These are phyloP conservation scores for Temnothorax curvispinosus DNA, from an alignment of 1,140 invertebrate species.

Conservation along the genomic window DNA sequence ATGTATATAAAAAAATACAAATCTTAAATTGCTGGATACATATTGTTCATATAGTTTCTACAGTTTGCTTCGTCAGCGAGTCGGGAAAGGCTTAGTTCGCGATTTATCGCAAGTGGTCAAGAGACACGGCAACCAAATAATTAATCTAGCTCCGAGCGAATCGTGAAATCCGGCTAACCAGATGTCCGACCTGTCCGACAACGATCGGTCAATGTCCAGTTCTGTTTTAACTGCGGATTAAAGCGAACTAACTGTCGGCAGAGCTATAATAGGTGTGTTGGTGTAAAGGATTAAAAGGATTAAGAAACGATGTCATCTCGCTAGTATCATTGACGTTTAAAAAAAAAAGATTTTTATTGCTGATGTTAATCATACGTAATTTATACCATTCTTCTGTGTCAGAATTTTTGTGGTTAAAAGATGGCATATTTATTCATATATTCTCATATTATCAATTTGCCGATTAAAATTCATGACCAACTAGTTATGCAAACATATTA, in stretches of 20 bases:
- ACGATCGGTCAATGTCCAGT: constrained; percentile 80
- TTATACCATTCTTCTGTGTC: neutral
- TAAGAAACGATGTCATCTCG: constrained; percentile 46
- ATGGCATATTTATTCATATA: neutral
- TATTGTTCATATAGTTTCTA: neutral
- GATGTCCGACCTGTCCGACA: constrained; percentile 72
- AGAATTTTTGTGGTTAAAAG: neutral
- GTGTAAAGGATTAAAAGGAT: constrained; percentile 73
- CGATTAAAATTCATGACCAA: neutral
- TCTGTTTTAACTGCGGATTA: constrained; percentile 80
- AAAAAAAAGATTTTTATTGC: constrained; percentile 8
- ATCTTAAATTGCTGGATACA: constrained; percentile 16
- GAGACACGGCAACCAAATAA: constrained; percentile 71
- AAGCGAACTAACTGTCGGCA: constrained; percentile 69
- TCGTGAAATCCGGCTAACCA: constrained; percentile 69
- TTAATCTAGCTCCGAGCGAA: constrained; percentile 76
- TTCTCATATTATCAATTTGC: neutral
- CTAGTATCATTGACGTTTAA: neutral
- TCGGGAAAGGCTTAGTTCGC: constrained; percentile 46
- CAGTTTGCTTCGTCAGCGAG: constrained; percentile 30
- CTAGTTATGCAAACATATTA: neutral
- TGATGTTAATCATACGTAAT: neutral
- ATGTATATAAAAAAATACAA: neutral
- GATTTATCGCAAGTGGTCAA: constrained; percentile 72
- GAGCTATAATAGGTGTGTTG: constrained; percentile 68